Evolutionary conservation across 2,888 invertebrate species (phyloP).

Genomic region (Rutpela maculata): DNA sequence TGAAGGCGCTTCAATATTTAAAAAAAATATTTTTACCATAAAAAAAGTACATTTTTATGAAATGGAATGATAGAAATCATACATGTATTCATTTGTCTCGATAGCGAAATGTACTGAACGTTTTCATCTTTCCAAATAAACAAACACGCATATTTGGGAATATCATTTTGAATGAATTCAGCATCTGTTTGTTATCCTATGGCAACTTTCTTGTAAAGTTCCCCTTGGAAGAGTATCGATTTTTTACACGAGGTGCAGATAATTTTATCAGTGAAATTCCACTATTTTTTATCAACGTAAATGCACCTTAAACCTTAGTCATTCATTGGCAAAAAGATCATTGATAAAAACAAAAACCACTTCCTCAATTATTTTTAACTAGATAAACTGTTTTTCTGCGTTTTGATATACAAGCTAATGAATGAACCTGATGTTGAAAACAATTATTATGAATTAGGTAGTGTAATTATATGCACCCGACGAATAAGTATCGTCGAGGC

Average conservation of each 20-base stretch:
- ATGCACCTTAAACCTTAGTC: slow-evolving; percentile 19
- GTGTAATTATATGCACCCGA: slow-evolving; percentile 37
- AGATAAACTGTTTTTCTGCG: slow-evolving; percentile 42
- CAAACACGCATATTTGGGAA: not conserved
- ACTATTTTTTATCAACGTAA: not conserved
- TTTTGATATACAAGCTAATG: slow-evolving; percentile 34
- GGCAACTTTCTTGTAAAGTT: not conserved
- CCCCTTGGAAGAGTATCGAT: not conserved
- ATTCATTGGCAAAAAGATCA: slow-evolving; percentile 9
- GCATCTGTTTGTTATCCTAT: not conserved
- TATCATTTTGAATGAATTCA: not conserved
- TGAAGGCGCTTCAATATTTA: too few species aligned
- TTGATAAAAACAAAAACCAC: slow-evolving; percentile 33
- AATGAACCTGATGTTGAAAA: slow-evolving; percentile 45
- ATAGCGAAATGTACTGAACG: not conserved
- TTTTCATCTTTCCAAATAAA: not conserved
- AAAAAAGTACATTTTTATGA: too few species aligned
- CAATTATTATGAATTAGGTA: slow-evolving; percentile 47
- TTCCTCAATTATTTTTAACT: slow-evolving; percentile 33
- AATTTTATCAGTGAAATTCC: not conserved
- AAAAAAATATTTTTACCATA: too few species aligned
- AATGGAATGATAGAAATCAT: too few species aligned
- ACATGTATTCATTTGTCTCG: not conserved
- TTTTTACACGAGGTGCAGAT: not conserved
- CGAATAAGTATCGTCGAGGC: slow-evolving; percentile 46